Base-by-base conservation (phyloP, 2,888 invertebrate species). In the Craniophora ligustri region DNA sequence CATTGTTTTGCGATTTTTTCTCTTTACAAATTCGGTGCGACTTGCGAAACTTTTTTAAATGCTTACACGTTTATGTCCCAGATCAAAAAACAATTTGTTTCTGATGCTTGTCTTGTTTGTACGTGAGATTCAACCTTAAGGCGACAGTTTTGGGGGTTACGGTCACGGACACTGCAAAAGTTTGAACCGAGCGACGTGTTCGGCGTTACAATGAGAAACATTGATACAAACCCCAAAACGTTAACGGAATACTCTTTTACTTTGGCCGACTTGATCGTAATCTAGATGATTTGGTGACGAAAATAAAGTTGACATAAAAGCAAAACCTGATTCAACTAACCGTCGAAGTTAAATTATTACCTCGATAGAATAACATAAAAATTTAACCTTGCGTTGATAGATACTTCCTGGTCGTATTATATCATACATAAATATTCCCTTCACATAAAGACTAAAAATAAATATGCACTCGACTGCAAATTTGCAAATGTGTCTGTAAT, bases 81-180 rank as follows among this genome's bases (percentile, higher is more conserved):
- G 87, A 89, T 89, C 86, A 87, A 88, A 88, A 83, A 82, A 86
- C 84, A 82, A 87, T 88, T 88, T 88, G 84, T 82, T 86, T 84
- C 74, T 84, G 87, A 86, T 86, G 82, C 75, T 87, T 89, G 89
- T 90, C 86, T 86, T 64, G 66, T 64, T 11, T 21, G 84, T 81
- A 90, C 89, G 89, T 89, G 88, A 83, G 84, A 77, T 79, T 81
- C 79, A 76, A 86, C 81, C 82, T 65, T 78, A 82, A 85, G 74
- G 75, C 81, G 69, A 62, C 72, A 68, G 68, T 71, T 77, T 76
- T 72, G 64, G 72, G 78, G 87, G 85, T 87, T 86, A 86, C 86
- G 84, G 88, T 79, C 88, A 83, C 78, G 84, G 81, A 75, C 84
- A 77, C 59, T 77, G 76, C 79, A 81, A 82, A 86, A 85, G 78